Evolutionary conservation across 2,113 vertebrate genomes (phyloP).

Genomic region (Nyctereutes procyonoides): DNA sequence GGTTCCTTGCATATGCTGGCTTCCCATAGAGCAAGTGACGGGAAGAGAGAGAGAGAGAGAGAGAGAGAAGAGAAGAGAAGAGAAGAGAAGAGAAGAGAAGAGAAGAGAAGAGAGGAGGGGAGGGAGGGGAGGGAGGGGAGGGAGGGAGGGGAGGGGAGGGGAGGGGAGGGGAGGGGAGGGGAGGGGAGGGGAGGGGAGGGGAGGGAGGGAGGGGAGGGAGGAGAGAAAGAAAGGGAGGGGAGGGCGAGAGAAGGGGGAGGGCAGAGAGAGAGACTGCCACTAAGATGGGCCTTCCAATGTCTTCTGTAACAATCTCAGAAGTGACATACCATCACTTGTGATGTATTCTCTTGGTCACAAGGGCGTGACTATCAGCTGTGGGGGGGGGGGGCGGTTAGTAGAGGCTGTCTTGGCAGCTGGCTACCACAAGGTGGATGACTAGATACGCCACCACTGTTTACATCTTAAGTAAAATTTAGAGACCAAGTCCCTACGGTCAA

Average conservation of each 20-base stretch:
- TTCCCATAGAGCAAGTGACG: not conserved
- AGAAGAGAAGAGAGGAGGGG: too few species aligned
- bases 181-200: fast-evolving
- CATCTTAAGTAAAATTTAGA: not conserved
- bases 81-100: too few species aligned
- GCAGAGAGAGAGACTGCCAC: not conserved
- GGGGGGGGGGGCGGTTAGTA: not conserved
- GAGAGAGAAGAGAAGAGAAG: too few species aligned
- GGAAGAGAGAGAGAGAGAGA: not conserved
- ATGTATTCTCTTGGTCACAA: not conserved
- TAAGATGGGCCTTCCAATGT: not conserved
- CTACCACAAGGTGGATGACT: not conserved
- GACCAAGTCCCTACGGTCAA: not conserved
- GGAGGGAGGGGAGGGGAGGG: too few species aligned
- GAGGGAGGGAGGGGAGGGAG: too few species aligned
- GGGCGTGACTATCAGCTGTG: not conserved
- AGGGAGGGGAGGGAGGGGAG: too few species aligned
- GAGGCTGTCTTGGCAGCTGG: not conserved
- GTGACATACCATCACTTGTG: not conserved
- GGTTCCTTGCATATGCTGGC: too few species aligned
- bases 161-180: too few species aligned
- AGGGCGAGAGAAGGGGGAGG: too few species aligned
- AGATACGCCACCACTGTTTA: not conserved
- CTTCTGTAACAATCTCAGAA: not conserved
- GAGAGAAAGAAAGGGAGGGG: fast-evolving